phyloP scores from a whole-genome alignment of 2,888 invertebrate species.

The Drosophila putrida region DNA sequence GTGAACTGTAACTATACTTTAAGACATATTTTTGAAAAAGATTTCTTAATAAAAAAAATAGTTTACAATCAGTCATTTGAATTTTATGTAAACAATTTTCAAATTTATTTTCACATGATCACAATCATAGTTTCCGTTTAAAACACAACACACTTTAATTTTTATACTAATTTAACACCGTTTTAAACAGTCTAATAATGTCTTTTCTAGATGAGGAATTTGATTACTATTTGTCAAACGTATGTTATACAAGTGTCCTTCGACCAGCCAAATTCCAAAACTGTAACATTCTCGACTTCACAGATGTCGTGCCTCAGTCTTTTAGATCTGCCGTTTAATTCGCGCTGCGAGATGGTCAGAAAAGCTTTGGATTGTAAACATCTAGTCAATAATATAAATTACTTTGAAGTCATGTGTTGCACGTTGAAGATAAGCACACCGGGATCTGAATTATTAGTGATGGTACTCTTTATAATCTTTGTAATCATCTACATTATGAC shows the following conservation, averaged over 20 bases:
- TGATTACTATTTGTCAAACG: neutral
- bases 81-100: neutral
- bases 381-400: slow-evolving; percentile 51
- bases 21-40: too few species aligned
- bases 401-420: slow-evolving; percentile 62
- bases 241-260: neutral
- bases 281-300: neutral
- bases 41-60: too few species aligned
- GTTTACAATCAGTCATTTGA: neutral
- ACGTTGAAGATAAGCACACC: neutral
- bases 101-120: neutral
- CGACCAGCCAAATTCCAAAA: neutral
- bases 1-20: too few species aligned
- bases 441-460: slow-evolving; percentile 26
- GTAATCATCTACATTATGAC: slow-evolving; percentile 29
- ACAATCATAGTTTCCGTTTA: neutral
- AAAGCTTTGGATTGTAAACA: slow-evolving; percentile 36
- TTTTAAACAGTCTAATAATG: neutral
- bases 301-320: slow-evolving; percentile 57
- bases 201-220: slow-evolving; percentile 3
- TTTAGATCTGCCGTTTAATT: slow-evolving; percentile 37
- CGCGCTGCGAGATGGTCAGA: slow-evolving; percentile 50
- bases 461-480: slow-evolving; percentile 26
- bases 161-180: neutral
- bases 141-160: slow-evolving; percentile 1